Evolutionary conservation across 2,888 invertebrate species (phyloP), one percentile per base, ranked within the genome.

Genomic region (Eremobia ochroleuca): DNA sequence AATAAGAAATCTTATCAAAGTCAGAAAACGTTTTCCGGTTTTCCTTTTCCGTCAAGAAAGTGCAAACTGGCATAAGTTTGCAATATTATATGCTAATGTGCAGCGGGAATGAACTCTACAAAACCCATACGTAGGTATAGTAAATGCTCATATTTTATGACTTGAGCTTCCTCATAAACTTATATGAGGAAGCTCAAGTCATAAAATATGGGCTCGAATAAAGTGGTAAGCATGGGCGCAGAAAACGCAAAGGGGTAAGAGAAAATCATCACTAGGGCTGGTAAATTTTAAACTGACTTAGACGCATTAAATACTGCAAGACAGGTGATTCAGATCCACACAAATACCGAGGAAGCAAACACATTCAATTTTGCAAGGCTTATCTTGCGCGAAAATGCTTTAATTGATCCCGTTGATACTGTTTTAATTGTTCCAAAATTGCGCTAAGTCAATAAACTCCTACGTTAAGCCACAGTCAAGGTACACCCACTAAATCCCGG

Each of bases 31-130:
- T 58, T 67, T 70, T 67, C 28, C 52, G 13, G 15, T 61, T 46
- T 34, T 15, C 31, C 28, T 43, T 40, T 65, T 9, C 31, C 52
- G 15, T 18, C 5, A 55, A 49, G 58, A 66, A 72, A 55, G 28
- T 61, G 46, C 69, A 79, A 75, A 69, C 34, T 34, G 67, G n/a
- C 46, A 66, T 55, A 80, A n/a, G 75, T 76, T 85, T 34, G 61
- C 43, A 62, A 85, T 65, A 59, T 70, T 66, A 64, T 68, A 85
- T 85, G 77, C 68, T 73, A 85, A 82, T 76, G 67, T 61, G 59
- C 34, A 72, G 49, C 18, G 11, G 34, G 43, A 73, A 59, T 52
- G 52, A 67, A 73, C 64, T 66, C 49, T 13, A 70, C 52, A 61
- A 34, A 64, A 66, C 43, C 58, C 58, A 59, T 21, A 62, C 28